Conservation (phyloP, 2,113 vertebrate genomes). For the Oryzias curvinotus region DNA sequence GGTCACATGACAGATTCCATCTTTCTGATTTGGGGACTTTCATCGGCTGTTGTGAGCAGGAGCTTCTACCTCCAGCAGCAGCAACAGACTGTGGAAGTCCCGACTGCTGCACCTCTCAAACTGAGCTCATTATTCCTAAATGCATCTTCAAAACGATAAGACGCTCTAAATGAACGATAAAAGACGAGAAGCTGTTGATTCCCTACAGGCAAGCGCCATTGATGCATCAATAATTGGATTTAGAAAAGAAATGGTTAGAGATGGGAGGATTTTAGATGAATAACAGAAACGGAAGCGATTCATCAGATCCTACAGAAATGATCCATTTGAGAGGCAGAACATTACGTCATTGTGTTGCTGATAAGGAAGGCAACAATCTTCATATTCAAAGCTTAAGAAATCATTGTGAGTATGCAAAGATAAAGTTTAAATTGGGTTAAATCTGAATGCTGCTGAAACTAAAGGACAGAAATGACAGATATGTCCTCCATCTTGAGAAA, state of each 20-base stretch:
- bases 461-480: too few relatives aligned
- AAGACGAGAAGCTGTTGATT: constrained; percentile 22
- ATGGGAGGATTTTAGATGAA: not conserved
- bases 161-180: constrained; percentile 39
- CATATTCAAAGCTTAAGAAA: too few relatives aligned
- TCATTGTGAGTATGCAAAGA: too few relatives aligned
- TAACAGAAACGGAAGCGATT: not conserved
- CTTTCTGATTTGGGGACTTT: too few relatives aligned
- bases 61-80: constrained; percentile 26
- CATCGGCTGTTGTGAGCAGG: not conserved
- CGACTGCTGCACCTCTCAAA: not conserved
- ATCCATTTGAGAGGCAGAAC: too few relatives aligned
- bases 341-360: too few relatives aligned
- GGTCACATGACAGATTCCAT: too few relatives aligned
- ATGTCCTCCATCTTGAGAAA: too few relatives aligned
- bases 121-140: constrained; percentile 25
- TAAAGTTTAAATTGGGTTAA: too few relatives aligned
- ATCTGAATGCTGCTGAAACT: too few relatives aligned
- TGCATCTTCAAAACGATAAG: constrained; percentile 28
- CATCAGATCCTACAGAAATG: not conserved
- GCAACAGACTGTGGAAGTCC: constrained; percentile 22
- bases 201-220: constrained; percentile 16
- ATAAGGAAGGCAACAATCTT: too few relatives aligned
- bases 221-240: constrained; percentile 17
- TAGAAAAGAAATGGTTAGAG: not conserved